Percentiles rank a stretch among this genome's conserved stretches.
Conservation (phyloP, 2,888 invertebrate species). For the Junonia oenone region DNA sequence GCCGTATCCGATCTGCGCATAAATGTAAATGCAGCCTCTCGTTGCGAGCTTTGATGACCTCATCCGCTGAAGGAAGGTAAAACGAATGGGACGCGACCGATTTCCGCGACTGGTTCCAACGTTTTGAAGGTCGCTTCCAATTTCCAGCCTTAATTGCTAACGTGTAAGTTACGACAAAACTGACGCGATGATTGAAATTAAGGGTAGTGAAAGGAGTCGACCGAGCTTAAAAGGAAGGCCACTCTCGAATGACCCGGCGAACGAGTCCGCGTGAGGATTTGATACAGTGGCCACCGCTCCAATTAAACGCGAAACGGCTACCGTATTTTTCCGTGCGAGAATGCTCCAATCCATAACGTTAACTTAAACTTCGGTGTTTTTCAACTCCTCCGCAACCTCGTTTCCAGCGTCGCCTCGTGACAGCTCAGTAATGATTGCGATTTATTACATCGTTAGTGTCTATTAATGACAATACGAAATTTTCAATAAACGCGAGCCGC, state of each 20-base stretch:
- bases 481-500: constrained; percentile 12
- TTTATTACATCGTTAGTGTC: constrained; percentile 19
- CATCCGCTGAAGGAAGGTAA: constrained; percentile 23
- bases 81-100: constrained; percentile 24
- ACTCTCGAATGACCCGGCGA: constrained; percentile 19
- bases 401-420: not conserved
- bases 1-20: constrained; percentile 4
- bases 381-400: constrained; percentile 9
- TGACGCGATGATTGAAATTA: constrained; percentile 27
- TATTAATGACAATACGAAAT: constrained; percentile 16
- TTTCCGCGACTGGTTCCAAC: constrained; percentile 25
- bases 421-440: constrained; percentile 13
- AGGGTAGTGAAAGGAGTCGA: constrained; percentile 32
- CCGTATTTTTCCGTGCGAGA: not conserved
- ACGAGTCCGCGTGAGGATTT: constrained; percentile 20
- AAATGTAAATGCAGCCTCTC: constrained; percentile 15
- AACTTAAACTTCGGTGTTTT: constrained; percentile 6
- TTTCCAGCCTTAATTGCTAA: constrained; percentile 21
- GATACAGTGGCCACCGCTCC: constrained; percentile 12
- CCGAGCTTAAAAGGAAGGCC: constrained; percentile 21
- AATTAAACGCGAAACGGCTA: constrained; percentile 14
- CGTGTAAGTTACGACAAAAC: constrained; percentile 13
- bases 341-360: not conserved
- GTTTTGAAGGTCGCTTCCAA: constrained; percentile 24
- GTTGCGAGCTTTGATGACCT: constrained; percentile 18